These are phyloP conservation scores for Maconellicoccus hirsutus DNA, from an alignment of 1,140 invertebrate genomes.

Conservation along the genomic window DNA sequence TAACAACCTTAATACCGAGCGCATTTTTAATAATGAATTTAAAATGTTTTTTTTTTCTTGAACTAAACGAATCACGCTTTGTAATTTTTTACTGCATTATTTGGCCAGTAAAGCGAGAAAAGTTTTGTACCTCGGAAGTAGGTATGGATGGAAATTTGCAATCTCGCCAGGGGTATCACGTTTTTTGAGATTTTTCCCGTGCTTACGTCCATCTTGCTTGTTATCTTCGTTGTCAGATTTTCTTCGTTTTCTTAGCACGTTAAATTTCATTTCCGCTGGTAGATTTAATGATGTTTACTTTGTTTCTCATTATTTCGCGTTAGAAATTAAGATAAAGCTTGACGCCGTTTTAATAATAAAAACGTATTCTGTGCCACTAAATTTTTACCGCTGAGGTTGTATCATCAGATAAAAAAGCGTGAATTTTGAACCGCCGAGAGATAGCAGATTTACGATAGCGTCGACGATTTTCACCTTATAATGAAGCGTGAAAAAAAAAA, in stretches of 20 bases:
- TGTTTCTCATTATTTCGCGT: not conserved
- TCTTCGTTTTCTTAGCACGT: not conserved
- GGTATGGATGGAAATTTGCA: not conserved
- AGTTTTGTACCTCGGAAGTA: not conserved
- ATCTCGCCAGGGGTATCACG: not conserved
- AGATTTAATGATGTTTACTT: slow-evolving; percentile 9
- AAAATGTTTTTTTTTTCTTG: not conserved
- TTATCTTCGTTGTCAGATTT: not conserved
- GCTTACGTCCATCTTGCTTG: not conserved
- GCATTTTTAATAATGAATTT: slow-evolving; percentile 10
- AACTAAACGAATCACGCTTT: not conserved
- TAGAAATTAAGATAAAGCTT: not conserved
- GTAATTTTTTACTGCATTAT: not conserved
- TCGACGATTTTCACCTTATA: too few species aligned
- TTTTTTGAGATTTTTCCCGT: not conserved
- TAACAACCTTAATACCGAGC: not conserved
- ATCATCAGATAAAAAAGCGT: too few species aligned
- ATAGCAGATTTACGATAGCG: too few species aligned
- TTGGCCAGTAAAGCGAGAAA: not conserved
- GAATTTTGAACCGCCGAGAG: too few species aligned
- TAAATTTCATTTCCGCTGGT: not conserved
- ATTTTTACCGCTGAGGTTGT: too few species aligned
- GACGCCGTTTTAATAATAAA: not conserved
- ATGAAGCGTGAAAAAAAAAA: too few species aligned
- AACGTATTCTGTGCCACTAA: too few species aligned